phyloP scores from a whole-genome alignment of 2,113 vertebrate species.

The Hyla sarda region DNA sequence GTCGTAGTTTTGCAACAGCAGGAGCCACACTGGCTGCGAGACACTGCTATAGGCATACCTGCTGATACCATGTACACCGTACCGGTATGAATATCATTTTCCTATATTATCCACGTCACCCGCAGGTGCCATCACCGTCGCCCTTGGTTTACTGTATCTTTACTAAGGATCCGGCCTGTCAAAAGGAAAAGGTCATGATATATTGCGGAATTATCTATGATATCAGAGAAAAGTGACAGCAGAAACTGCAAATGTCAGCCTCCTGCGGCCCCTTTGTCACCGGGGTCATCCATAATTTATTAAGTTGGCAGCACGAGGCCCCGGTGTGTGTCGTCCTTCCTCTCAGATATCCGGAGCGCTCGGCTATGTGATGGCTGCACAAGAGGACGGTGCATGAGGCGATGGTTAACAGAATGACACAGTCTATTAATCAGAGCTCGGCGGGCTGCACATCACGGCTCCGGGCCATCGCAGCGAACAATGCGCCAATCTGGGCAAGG shows the following conservation, averaged over 20 bases:
- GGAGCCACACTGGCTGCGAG: too few relatives aligned
- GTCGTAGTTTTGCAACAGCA: too few relatives aligned
- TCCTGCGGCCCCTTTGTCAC: conserved; percentile 51
- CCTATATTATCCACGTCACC: neutral
- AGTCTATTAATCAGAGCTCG: conserved; percentile 39
- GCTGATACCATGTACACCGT: too few relatives aligned
- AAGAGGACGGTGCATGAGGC: conserved; percentile 39
- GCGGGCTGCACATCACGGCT: conserved; percentile 9
- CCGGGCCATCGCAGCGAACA: conserved; percentile 6
- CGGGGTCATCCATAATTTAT: conserved; percentile 53
- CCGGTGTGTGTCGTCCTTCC: conserved; percentile 40
- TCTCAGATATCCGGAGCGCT: conserved; percentile 45
- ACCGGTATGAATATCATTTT: too few relatives aligned
- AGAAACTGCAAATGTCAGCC: conserved; percentile 50
- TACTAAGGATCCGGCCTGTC: conserved; percentile 21
- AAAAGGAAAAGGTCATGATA: conserved; percentile 49
- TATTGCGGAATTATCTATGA: conserved; percentile 49
- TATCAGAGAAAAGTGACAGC: conserved; percentile 44
- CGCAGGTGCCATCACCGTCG: conserved; percentile 23
- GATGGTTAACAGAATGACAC: conserved; percentile 39
- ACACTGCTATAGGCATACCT: too few relatives aligned
- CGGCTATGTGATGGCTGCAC: conserved; percentile 46
- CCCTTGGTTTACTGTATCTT: conserved; percentile 20
- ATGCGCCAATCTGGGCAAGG: conserved; percentile 22
- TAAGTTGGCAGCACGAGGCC: conserved; percentile 44